Evolutionary conservation across 2,113 vertebrate species (phyloP), one percentile per base, ranked within the genome.

Genomic region (Prochilodus magdalenae): DNA sequence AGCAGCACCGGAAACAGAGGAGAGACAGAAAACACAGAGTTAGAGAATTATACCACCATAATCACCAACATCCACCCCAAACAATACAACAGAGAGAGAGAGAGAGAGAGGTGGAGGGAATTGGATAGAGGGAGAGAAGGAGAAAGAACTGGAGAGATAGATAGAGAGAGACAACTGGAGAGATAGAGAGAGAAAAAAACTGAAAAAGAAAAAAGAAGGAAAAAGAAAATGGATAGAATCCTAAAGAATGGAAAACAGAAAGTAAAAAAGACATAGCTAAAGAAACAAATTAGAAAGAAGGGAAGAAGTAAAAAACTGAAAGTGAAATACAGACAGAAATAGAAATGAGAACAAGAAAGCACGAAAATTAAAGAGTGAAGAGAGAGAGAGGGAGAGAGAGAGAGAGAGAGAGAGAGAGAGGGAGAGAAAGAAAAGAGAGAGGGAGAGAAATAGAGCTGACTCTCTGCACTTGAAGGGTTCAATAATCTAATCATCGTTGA

Each of bases 401-500:
- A 51, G 49, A 18, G 49, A 16, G 49, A 16, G 49, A 51, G 49
- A 16, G 4, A 51, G 49, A 16, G 13, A 12, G 49, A 16, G 49
- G 44, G 13, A 49, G 44, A 49, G 44, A 49, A 1, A 49, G 8
- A 49, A 49, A 11, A 49, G 33, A 10, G 40, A 7, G 13, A 51
- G 49, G 4, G 16, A 51, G 13, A 18, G 62, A 51, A 14, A 73
- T 20, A 36, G 33, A 12, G 76, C 79, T 73, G 83, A 85, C 76
- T 87, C 81, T 89, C 88, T 83, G 63, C 80, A 85, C 76, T 86
- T 87, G 86, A 80, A 89, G 81, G 84, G 75, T 86, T 85, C 87
- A 82, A 91, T 92, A 89, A 89, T 87, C 80, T 81, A 88, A 88
- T 90, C 88, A 81, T 44, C 0, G 14, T 51, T 88, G 89, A 92